These are phyloP conservation scores for Pogonocherus hispidulus DNA, from an alignment of 2,888 invertebrate species.

Conservation along the genomic window DNA sequence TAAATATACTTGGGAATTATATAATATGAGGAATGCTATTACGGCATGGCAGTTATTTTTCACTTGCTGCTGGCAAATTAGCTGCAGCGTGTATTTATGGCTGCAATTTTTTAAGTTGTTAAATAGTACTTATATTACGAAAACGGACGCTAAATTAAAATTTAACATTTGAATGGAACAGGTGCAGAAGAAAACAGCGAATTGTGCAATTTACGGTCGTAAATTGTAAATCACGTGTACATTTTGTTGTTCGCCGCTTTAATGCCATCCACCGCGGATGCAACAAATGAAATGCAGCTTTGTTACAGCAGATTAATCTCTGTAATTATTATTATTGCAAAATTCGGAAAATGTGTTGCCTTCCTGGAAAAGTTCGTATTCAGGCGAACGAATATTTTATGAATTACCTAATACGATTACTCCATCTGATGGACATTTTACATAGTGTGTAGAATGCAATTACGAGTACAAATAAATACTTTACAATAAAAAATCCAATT, in stretches of 20 bases:
- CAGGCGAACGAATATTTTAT: conserved; percentile 3
- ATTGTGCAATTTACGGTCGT: conserved; percentile 29
- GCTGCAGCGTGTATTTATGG: conserved; percentile 9
- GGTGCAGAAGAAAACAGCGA: conserved; percentile 37
- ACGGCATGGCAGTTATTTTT: no score
- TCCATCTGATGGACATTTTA: not conserved
- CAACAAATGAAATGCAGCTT: conserved; percentile 23
- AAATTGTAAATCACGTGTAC: conserved; percentile 33
- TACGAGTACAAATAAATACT: no score
- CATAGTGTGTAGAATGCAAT: not conserved
- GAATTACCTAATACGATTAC: conserved; percentile 10
- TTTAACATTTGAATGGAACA: conserved; percentile 36
- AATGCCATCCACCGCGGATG: no score
- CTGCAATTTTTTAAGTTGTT: conserved; percentile 13
- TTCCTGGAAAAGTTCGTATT: not conserved
- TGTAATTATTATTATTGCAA: conserved; percentile 28
- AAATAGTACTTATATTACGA: conserved; percentile 5
- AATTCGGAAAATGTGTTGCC: conserved; percentile 10
- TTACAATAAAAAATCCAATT: no score
- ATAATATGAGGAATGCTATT: no score
- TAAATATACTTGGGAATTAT: no score
- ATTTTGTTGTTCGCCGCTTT: conserved; percentile 31
- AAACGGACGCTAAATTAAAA: conserved; percentile 30
- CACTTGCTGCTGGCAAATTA: not conserved
- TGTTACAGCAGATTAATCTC: conserved; percentile 10